phyloP scores from a whole-genome alignment of 1,140 invertebrate species.

The Sminthurides bifidus region DNA sequence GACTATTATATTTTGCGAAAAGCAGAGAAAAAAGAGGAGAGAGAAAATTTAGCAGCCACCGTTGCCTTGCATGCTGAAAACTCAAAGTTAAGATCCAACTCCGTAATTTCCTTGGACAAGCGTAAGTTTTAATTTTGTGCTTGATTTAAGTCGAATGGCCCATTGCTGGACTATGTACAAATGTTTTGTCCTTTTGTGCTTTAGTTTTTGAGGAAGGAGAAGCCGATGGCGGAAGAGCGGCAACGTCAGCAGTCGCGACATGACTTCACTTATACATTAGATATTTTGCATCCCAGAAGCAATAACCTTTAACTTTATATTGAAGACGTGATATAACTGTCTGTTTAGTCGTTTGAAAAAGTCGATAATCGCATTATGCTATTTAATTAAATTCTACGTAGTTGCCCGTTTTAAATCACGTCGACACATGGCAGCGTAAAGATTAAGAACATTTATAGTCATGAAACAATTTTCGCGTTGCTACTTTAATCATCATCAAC shows the following conservation, averaged over 20 bases:
- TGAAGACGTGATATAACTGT: no score
- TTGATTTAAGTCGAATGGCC: not conserved
- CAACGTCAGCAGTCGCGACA: slow-evolving; percentile 11
- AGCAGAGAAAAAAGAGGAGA: slow-evolving; percentile 59
- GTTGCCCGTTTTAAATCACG: no score
- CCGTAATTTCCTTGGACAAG: slow-evolving; percentile 78
- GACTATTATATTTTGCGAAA: slow-evolving; percentile 78
- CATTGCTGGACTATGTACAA: not conserved
- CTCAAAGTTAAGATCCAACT: slow-evolving; percentile 35
- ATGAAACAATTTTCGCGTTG: no score
- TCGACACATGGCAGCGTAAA: no score
- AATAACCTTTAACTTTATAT: no score
- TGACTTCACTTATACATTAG: no score
- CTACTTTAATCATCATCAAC: no score
- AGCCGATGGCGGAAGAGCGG: slow-evolving; percentile 17
- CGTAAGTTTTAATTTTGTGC: slow-evolving; percentile 41
- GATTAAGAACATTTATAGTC: no score
- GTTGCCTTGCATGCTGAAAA: slow-evolving; percentile 46
- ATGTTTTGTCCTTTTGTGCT: slow-evolving; percentile 1
- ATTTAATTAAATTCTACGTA: no score
- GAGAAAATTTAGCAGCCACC: slow-evolving; percentile 53
- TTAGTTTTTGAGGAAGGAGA: slow-evolving; percentile 20
- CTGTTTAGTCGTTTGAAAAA: no score
- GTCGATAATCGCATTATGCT: no score
- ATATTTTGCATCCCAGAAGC: no score